A percentile compares a stretch with the other conserved stretches of the same genome.
Evolutionary conservation across 2,797 vertebrate genomes (phyloP).

Genomic region (Mormyrops boulengeri): DNA sequence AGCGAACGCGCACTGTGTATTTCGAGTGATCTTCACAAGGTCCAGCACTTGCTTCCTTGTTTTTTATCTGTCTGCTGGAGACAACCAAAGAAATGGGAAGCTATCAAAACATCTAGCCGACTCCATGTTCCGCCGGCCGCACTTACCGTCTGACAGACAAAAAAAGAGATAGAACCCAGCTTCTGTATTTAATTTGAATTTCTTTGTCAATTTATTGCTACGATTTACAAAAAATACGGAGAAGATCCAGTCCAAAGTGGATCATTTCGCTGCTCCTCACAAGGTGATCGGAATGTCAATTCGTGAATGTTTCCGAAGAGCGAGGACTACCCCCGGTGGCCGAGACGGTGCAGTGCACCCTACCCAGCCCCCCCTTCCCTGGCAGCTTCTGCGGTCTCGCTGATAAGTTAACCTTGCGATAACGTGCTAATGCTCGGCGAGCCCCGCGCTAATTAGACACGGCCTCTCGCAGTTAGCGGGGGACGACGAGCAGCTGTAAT

Average conservation of each 20-base stretch:
- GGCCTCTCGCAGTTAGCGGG: slow-evolving; percentile 69
- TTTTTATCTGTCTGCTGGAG: neutral
- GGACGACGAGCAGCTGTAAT: slow-evolving; percentile 70
- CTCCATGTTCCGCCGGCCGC: neutral
- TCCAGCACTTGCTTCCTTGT: neutral
- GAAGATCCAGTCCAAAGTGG: neutral
- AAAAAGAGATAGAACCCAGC: neutral
- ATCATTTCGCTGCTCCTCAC: slow-evolving; percentile 28
- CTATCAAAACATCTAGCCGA: neutral
- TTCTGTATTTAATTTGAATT: neutral
- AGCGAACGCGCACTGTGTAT: slow-evolving; percentile 7
- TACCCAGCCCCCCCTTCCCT: slow-evolving; percentile 46
- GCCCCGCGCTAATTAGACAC: slow-evolving; percentile 71
- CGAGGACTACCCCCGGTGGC: slow-evolving; percentile 70
- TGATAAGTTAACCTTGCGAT: slow-evolving; percentile 72
- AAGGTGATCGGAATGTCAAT: slow-evolving; percentile 28
- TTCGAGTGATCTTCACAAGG: neutral
- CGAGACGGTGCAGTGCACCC: slow-evolving; percentile 42
- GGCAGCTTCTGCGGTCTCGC: slow-evolving; percentile 61
- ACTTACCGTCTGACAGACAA: neutral
- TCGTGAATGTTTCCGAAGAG: slow-evolving; percentile 42
- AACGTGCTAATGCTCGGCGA: slow-evolving; percentile 71
- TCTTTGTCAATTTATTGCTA: neutral
- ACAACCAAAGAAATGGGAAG: neutral
- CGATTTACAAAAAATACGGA: slow-evolving; percentile 2